Base-by-base conservation (phyloP, 35 echinoderm and acorn worm genomes). In the Lytechinus pictus region DNA sequence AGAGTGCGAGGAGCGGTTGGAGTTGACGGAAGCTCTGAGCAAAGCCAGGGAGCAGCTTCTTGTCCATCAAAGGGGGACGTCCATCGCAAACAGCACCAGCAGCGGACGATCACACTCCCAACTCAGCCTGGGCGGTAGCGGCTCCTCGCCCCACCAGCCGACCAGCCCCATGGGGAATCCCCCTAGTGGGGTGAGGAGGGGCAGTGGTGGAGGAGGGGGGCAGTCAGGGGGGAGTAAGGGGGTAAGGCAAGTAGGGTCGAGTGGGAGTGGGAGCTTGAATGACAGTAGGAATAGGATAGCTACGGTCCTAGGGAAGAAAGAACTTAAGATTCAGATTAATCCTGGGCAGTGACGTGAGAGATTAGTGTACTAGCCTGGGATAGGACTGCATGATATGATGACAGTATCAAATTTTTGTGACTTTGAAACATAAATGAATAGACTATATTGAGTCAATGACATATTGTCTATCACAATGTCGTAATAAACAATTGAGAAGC, bases 1-100 rank as follows among this genome's bases (percentile, higher is more conserved):
- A 9, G 98, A 99, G 72, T 99, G 98, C 89, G 98, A 99, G 86
- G 98, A 99, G 92, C 92, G 98, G 8, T 97, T 95, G 66, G 98
- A 98, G 53, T 87, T 99, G 1, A 99, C 98, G 9, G 97, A 99
- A 91, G 95, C 98, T 54, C 95, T 99, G 0, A 97, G 97, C 33
- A 87, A 96, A 94, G 96, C 96, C 9, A 96, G 89, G 24, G 98
- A 99, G 87, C 98, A 99, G 95, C 89, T 99, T 51, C 55, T 99
- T 7, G 86, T 89, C 10, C 95, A 97, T 19, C 97, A 98, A 53
- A 89, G 96, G 87, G 96, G 97, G 19, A 71, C 94, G 21, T 72
- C 14, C 87, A 94, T 96, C 86, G 72, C 92, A 5, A 53, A 57
- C 55, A 29, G 86, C 94, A 86, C 11, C 1, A 27, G 79, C 55